Percentiles rank a stretch among this genome's conserved stretches.
Conservation (phyloP, 2,113 vertebrate genomes). For the Procavia capensis region DNA sequence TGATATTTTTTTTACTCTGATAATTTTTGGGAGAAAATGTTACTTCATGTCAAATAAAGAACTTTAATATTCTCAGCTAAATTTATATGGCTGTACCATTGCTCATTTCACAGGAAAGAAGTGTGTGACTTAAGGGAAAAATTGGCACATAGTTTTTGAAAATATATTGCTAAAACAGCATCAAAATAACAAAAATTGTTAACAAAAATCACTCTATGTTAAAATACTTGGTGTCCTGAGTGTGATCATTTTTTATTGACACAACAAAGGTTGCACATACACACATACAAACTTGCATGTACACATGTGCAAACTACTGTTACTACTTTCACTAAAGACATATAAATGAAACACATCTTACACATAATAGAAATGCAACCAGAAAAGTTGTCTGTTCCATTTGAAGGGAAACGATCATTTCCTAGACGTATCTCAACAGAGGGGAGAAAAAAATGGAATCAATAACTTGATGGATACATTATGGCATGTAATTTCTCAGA, state of each 20-base stretch:
- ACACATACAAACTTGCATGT: not conserved
- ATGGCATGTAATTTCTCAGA: not conserved
- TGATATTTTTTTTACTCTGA: constrained; percentile 16
- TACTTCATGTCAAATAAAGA: not conserved
- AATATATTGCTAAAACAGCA: not conserved
- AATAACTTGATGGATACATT: not conserved
- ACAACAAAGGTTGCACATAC: not conserved
- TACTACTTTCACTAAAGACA: not conserved
- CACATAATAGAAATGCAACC: constrained; percentile 26
- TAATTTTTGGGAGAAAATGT: not conserved
- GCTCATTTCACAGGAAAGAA: not conserved
- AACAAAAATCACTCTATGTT: not conserved
- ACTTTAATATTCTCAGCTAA: not conserved
- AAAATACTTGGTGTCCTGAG: not conserved
- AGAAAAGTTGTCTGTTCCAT: not conserved
- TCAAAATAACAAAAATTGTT: not conserved
- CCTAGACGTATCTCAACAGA: not conserved
- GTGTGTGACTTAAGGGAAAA: not conserved
- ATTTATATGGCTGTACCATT: not conserved
- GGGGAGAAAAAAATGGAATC: constrained; percentile 27
- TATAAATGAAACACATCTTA: not conserved
- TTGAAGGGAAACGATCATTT: constrained; percentile 29
- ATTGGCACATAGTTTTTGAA: not conserved
- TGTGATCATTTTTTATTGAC: constrained; percentile 15
- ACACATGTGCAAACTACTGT: not conserved